phyloP scores from a whole-genome alignment of 35 echinoderm and acorn worm species.

The Lytechinus pictus region DNA sequence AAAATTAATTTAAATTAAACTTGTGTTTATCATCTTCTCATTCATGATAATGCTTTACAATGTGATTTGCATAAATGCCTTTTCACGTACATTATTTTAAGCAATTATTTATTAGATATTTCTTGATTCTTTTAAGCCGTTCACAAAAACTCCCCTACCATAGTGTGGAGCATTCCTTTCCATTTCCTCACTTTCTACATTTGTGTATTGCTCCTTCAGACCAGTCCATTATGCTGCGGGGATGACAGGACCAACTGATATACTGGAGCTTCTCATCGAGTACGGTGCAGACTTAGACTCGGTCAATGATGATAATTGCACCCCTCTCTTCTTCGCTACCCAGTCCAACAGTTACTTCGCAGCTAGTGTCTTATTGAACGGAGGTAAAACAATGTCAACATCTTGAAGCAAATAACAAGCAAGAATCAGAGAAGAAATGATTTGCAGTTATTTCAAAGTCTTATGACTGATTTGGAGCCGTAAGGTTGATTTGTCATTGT shows the following conservation, averaged over 20 bases:
- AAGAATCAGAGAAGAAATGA: too few species aligned
- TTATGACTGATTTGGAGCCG: too few species aligned
- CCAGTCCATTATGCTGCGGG: constrained; percentile 94
- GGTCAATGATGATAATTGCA: constrained; percentile 92
- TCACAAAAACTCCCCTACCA: background rate
- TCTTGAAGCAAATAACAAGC: too few species aligned
- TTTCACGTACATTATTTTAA: too few species aligned
- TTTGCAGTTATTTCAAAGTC: too few species aligned
- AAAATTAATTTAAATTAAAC: too few species aligned
- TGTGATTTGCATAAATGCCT: too few species aligned
- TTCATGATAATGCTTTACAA: too few species aligned
- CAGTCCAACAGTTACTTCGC: constrained; percentile 93
- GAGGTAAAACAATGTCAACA: constrained; percentile 40
- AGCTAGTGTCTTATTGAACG: constrained; percentile 70
- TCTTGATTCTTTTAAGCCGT: too few species aligned
- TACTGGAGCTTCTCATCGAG: constrained; percentile 79
- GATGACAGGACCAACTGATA: constrained; percentile 95
- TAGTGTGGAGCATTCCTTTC: background rate
- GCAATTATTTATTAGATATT: too few species aligned
- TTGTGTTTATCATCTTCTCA: too few species aligned
- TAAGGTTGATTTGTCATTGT: too few species aligned
- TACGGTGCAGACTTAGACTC: constrained; percentile 93
- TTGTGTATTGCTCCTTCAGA: constrained; percentile 35
- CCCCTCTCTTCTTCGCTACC: constrained; percentile 97
- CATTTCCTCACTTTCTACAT: background rate